Conservation (phyloP, 2,113 vertebrate genomes). For the Beaufortia kweichowensis region DNA sequence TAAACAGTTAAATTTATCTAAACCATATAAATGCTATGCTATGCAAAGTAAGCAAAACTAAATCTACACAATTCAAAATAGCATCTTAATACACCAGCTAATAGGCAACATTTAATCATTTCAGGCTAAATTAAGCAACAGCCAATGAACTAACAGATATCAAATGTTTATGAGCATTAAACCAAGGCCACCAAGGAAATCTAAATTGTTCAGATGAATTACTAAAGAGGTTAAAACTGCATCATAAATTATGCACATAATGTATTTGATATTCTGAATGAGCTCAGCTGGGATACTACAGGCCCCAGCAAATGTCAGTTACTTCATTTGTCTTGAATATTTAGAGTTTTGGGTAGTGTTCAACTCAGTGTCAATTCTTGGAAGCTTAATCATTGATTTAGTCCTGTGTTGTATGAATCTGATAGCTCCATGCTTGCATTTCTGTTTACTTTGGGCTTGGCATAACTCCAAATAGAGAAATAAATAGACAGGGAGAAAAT, state of each 20-base stretch:
- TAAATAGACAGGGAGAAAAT: neutral
- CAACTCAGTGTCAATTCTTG: neutral
- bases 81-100: no score
- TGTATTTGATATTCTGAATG: constrained; percentile 20
- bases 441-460: constrained; percentile 4
- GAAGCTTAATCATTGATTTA: constrained; percentile 12
- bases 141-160: neutral
- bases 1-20: no score
- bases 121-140: neutral
- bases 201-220: neutral
- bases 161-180: neutral
- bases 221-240: neutral
- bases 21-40: no score
- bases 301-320: neutral
- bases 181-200: neutral
- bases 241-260: constrained; percentile 13
- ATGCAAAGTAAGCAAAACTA: no score
- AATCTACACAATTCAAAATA: no score
- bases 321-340: constrained; percentile 9
- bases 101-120: neutral
- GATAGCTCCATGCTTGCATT: neutral
- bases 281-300: constrained; percentile 14
- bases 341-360: neutral
- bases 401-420: neutral
- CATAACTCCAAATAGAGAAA: neutral